These are phyloP conservation scores for Channa maculata DNA, from an alignment of 2,113 vertebrate species.

Conservation along the genomic window DNA sequence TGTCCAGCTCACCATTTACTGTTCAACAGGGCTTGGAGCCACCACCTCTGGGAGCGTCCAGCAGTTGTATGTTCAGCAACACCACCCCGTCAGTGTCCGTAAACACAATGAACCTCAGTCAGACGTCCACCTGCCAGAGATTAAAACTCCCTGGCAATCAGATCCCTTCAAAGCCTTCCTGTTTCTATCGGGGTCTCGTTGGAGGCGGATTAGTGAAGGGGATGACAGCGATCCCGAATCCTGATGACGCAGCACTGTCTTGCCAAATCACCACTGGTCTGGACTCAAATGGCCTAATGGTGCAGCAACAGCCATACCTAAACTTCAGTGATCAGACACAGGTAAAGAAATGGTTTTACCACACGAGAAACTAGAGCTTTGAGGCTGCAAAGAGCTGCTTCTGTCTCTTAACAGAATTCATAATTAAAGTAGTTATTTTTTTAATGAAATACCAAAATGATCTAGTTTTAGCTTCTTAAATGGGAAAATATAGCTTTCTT, in stretches of 20 bases:
- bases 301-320: slow-evolving; percentile 52
- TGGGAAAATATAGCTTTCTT: no score
- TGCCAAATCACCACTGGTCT: slow-evolving; percentile 44
- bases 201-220: not conserved
- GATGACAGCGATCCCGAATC: slow-evolving; percentile 30
- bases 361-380: not conserved
- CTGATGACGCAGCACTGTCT: slow-evolving; percentile 16
- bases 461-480: no score
- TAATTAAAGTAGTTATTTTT: no score
- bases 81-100: not conserved
- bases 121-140: slow-evolving; percentile 10
- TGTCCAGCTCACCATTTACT: slow-evolving; percentile 21
- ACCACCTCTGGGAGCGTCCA: not conserved
- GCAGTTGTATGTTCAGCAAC: slow-evolving; percentile 60
- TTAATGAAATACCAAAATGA: no score
- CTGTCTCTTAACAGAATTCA: no score
- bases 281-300: slow-evolving; percentile 9
- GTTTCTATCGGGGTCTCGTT: slow-evolving; percentile 51
- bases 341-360: slow-evolving; percentile 60
- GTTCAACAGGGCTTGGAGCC: slow-evolving; percentile 15
- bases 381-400: no score
- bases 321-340: slow-evolving; percentile 69
- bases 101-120: slow-evolving; percentile 18
- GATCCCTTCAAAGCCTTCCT: slow-evolving; percentile 48
- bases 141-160: slow-evolving; percentile 32